These are phyloP conservation scores for Onychostruthus taczanowskii DNA, from an alignment of 2,113 vertebrate species.

Conservation along the genomic window DNA sequence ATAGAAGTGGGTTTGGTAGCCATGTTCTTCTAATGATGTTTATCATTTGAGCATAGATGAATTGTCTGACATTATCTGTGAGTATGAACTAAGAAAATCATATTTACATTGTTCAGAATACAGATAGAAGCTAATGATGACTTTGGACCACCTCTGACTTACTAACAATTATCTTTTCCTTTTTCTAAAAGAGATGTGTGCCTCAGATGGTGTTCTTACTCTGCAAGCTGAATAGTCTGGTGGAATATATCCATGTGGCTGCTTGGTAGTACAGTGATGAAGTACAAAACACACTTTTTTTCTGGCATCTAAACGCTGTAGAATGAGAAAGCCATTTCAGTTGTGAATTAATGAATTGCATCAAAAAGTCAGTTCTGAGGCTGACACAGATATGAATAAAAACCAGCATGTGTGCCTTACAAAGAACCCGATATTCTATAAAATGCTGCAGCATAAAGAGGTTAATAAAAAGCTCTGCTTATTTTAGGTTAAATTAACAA, in stretches of 20 bases:
- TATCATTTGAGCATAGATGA: not conserved
- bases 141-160: not conserved
- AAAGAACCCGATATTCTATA: not conserved
- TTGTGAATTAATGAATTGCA: constrained; percentile 1
- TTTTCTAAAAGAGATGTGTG: not conserved
- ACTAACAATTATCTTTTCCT: not conserved
- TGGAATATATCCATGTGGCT: not conserved
- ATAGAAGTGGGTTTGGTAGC: not conserved
- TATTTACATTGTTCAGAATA: not conserved
- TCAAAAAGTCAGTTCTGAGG: not conserved
- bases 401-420: not conserved
- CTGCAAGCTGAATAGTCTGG: not conserved
- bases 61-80: not conserved
- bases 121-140: not conserved
- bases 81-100: not conserved
- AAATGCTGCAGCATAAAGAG: not conserved
- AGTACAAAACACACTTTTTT: not conserved
- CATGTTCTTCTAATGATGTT: not conserved
- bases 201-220: not conserved
- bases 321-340: not conserved
- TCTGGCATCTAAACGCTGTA: not conserved
- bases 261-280: not conserved
- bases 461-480: not conserved
- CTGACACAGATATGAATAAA: not conserved
- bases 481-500: not conserved